Evolutionary conservation across 2,797 vertebrate species (phyloP), one percentile per base, ranked within the genome.

Genomic region (Muraenolepis orangiensis): DNA sequence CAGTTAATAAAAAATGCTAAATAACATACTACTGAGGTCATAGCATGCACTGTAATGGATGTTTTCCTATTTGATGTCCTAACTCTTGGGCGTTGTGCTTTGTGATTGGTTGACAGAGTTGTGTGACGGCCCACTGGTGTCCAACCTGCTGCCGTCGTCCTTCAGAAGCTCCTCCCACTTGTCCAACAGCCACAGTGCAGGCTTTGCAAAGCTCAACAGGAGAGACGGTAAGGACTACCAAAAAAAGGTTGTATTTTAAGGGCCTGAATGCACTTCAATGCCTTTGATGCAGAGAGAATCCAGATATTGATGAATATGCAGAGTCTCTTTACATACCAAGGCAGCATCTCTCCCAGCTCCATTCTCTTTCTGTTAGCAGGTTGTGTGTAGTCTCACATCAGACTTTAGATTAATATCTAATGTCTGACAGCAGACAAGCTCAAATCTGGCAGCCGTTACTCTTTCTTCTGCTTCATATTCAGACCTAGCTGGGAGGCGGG

Each of bases 151-250:
- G 18, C 66, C 79, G 10, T 71, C 76, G 46, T 86, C 85, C 71
- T 86, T 88, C 71, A 79, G 81, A 72, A 88, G 84, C 74, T 88
- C 87, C 34, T 88, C 87, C 61, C 82, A 71, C 72, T 81, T 72
- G n/a, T 86, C 85, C n/a, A 80, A 76, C 72, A 84, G 76, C 68
- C 80, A 81, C 74, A 74, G 74, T n/a, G 73, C 87, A 36, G 78
- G 83, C 72, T 86, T 84, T 69, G 84, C 81, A 32, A 88, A 81
- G 73, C 84, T 88, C 72, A 82, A 86, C 80, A 77, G 75, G 72
- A 81, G 79, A 85, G 85, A 88, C n/a, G 85, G 87, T 88, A 77
- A 69, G 69, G 18, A 36, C 61, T n/a, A 64, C 3, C 23, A 36
- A 64, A 64, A 64, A 26, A 57, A 6, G 6, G 51, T 57, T n/a